Evolutionary conservation across 23 tunicate species (phyloP).

Genomic region (Halocynthia aurantium): DNA sequence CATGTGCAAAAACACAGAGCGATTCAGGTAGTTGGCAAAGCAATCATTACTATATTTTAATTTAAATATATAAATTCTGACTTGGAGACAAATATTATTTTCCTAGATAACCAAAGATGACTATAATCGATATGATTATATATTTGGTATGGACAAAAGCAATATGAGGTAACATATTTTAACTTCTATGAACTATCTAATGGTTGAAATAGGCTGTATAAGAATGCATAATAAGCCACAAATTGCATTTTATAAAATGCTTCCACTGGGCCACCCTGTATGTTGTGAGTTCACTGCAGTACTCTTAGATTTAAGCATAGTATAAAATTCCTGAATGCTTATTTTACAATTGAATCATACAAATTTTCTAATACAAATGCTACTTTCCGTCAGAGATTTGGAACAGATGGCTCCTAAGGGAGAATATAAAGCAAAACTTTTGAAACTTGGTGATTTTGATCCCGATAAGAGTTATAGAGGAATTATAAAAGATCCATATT

Average conservation of each 20-base stretch:
- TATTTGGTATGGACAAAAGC: constrained; percentile 86
- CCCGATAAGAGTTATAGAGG: constrained; percentile 33
- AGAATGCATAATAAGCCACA: too few relatives aligned
- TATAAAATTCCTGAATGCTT: too few relatives aligned
- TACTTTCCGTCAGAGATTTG: constrained; percentile 34
- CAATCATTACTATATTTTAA: not conserved
- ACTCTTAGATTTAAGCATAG: too few relatives aligned
- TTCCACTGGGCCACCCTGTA: too few relatives aligned
- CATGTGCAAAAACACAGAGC: constrained; percentile 68
- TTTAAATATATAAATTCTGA: not conserved
- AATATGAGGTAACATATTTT: constrained; percentile 60
- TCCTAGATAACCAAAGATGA: constrained; percentile 58
- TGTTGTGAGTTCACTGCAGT: too few relatives aligned
- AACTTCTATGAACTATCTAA: not conserved
- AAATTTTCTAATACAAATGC: not conserved
- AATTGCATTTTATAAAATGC: too few relatives aligned
- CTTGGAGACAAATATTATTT: constrained; percentile 11
- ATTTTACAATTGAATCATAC: too few relatives aligned
- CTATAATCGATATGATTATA: constrained; percentile 58
- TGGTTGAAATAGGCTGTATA: not conserved
- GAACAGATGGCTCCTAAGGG: constrained; percentile 71
- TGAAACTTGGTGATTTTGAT: constrained; percentile 64
- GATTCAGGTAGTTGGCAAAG: not conserved
- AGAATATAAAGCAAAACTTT: constrained; percentile 42
- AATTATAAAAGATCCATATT: constrained; percentile 91